phyloP scores from a whole-genome alignment of 1,140 invertebrate genomes.

The Zophobas morio region DNA sequence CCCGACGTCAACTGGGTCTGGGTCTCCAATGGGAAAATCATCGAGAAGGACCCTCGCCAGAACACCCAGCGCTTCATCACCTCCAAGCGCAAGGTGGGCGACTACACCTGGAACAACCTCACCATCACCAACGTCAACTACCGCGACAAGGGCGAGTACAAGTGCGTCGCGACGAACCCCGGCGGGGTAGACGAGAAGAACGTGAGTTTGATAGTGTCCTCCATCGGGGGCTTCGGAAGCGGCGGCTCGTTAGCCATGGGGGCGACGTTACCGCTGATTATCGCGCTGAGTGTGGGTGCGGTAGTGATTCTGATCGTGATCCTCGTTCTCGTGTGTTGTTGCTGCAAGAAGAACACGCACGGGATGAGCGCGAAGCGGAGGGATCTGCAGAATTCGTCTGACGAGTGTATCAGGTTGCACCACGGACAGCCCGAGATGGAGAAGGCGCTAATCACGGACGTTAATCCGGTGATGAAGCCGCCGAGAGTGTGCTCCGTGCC shows the following conservation, averaged over 20 bases:
- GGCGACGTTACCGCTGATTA: slow-evolving; percentile 67
- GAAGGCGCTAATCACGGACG: slow-evolving; percentile 84
- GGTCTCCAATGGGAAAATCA: slow-evolving; percentile 78
- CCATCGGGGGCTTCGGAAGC: slow-evolving; percentile 66
- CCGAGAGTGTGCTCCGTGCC: slow-evolving; percentile 80
- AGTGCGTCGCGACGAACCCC: slow-evolving; percentile 88
- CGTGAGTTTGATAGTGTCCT: slow-evolving; percentile 76
- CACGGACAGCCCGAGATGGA: slow-evolving; percentile 80
- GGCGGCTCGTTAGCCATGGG: slow-evolving; percentile 63
- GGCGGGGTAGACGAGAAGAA: slow-evolving; percentile 86
- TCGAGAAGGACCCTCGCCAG: slow-evolving; percentile 73
- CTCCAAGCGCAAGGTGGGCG: slow-evolving; percentile 66
- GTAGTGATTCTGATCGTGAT: slow-evolving; percentile 75
- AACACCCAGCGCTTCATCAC: slow-evolving; percentile 71
- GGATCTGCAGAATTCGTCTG: slow-evolving; percentile 71
- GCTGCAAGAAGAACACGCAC: slow-evolving; percentile 71
- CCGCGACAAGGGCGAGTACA: slow-evolving; percentile 89
- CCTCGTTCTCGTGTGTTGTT: slow-evolving; percentile 77
- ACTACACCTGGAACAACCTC: slow-evolving; percentile 81
- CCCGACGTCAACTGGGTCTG: slow-evolving; percentile 86
- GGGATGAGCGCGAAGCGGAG: slow-evolving; percentile 69
- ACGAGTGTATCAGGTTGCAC: slow-evolving; percentile 73
- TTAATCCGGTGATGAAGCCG: slow-evolving; percentile 86
- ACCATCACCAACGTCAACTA: slow-evolving; percentile 79
- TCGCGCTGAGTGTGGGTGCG: slow-evolving; percentile 67